A percentile compares a stretch with the other conserved stretches of the same genome.
phyloP scores from a whole-genome alignment of 2,888 invertebrate genomes.

The Andrena minutula region DNA sequence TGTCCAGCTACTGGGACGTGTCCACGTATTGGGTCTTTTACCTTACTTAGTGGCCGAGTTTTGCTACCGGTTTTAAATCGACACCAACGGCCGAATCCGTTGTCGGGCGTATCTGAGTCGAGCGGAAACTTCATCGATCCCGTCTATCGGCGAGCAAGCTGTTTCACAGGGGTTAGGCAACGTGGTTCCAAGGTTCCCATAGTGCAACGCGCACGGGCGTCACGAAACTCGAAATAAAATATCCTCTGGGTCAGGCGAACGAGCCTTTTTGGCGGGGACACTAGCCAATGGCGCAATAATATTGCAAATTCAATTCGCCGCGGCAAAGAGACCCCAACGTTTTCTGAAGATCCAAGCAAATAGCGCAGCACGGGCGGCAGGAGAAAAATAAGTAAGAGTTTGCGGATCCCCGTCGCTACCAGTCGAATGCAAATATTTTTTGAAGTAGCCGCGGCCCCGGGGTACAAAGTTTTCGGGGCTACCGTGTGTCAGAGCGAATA shows the following conservation, averaged over 20 bases:
- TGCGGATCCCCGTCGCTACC: slow-evolving; percentile 65
- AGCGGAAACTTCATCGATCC: slow-evolving; percentile 72
- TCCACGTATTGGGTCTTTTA: too few relatives aligned
- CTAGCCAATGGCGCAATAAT: slow-evolving; percentile 62
- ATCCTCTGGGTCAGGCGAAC: slow-evolving; percentile 21
- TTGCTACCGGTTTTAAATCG: slow-evolving; percentile 53
- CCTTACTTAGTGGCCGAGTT: slow-evolving; percentile 4
- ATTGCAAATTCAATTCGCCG: slow-evolving; percentile 70
- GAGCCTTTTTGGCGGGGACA: neutral
- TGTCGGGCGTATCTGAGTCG: slow-evolving; percentile 46
- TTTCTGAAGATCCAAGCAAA: slow-evolving; percentile 77
- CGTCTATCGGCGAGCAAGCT: slow-evolving; percentile 42
- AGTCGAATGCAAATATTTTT: slow-evolving; percentile 80
- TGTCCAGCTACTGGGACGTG: too few relatives aligned
- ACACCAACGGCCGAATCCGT: slow-evolving; percentile 12
- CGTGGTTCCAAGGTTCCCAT: slow-evolving; percentile 42
- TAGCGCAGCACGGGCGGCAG: slow-evolving; percentile 66
- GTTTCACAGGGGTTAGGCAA: slow-evolving; percentile 32
- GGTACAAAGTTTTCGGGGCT: slow-evolving; percentile 40
- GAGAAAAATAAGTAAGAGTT: slow-evolving; percentile 70
- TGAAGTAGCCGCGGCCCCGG: slow-evolving; percentile 51
- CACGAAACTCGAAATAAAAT: slow-evolving; percentile 61
- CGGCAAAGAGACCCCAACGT: slow-evolving; percentile 40
- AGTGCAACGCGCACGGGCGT: slow-evolving; percentile 32
- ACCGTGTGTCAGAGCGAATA: slow-evolving; percentile 44